Evolutionary conservation across 2,888 invertebrate species (phyloP).

Genomic region (Phyllotreta striolata): DNA sequence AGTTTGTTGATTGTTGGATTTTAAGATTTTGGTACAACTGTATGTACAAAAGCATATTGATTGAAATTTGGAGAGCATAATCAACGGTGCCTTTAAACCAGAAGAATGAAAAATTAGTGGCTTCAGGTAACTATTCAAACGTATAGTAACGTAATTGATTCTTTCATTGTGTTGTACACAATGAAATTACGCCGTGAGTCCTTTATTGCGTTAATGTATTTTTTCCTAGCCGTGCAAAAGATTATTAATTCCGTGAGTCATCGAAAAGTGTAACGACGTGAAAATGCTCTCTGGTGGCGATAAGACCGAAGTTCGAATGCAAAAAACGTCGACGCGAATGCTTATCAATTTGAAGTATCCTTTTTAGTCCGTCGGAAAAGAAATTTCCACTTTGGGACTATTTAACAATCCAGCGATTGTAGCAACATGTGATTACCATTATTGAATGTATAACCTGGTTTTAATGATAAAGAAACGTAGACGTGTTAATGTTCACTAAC

Average conservation of each 20-base stretch:
- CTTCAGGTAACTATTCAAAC: too few species aligned
- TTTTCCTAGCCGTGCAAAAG: slow-evolving; percentile 11
- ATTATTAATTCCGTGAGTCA: slow-evolving; percentile 30
- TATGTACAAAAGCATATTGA: too few species aligned
- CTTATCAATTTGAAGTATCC: slow-evolving; percentile 34
- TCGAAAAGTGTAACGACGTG: slow-evolving; percentile 26
- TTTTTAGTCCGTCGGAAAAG: slow-evolving; percentile 26
- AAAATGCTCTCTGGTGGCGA: slow-evolving; percentile 26
- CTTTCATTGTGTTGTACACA: too few species aligned
- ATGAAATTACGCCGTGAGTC: neutral
- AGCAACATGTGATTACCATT: slow-evolving; percentile 26
- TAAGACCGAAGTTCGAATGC: slow-evolving; percentile 29
- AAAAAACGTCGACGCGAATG: slow-evolving; percentile 28
- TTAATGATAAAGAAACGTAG: slow-evolving; percentile 14
- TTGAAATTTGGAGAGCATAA: too few species aligned
- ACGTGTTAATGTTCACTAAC: slow-evolving; percentile 12
- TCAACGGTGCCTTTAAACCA: too few species aligned
- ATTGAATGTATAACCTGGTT: slow-evolving; percentile 15
- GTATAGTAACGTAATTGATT: too few species aligned
- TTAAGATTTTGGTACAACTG: too few species aligned
- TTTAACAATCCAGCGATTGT: slow-evolving; percentile 28
- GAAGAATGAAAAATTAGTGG: too few species aligned
- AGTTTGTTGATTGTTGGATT: too few species aligned
- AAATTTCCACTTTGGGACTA: slow-evolving; percentile 29
- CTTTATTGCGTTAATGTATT: slow-evolving; percentile 4